Evolutionary conservation across 2,888 invertebrate genomes (phyloP), one percentile per base, ranked within the genome.

Genomic region (Cheilosia grossa): DNA sequence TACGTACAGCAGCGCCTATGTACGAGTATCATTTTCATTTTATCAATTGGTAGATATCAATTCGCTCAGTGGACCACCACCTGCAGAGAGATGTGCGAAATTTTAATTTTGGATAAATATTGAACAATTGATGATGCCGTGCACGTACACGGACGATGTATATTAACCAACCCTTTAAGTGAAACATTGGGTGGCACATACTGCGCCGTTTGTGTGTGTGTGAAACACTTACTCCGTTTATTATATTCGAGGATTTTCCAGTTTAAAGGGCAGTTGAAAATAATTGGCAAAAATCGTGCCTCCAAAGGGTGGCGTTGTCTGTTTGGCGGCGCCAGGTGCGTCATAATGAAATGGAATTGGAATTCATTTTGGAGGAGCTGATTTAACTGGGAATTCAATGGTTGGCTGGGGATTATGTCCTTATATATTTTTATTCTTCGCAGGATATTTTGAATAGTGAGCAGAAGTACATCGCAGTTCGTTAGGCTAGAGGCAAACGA

Each of bases 231-330:
- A 9, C 47, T 19, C n/a, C 15, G n/a, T 27, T 54, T 54, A 24
- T 7, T 54, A 27, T 27, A 30, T 27, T 17, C n/a, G 24, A 21
- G 53, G 24, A 54, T 54, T 54, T 54, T 30, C 9, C 53, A 54
- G n/a, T 30, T 54, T 54, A 53, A 53, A 53, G 24, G 24, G 10
- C 19, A 51, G 19, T 21, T 13, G 17, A 27, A 53, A 24, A 53
- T 24, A 15, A 44, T 17, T n/a, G n/a, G n/a, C 5, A 6, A 42
- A n/a, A 1, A 47, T 47, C 7, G 19, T 47, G 19, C 17, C 19
- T 47, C 9, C 9, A 17, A 47, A 47, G 47, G 44, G 17, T 47
- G 47, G 17, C 19, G n/a, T n/a, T 30, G 30, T 54, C 53, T 30
- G 27, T 24, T 30, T 17, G 9, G 27, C 27, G 30, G 53, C 27